Percentiles rank a stretch among this genome's conserved stretches.
phyloP scores from a whole-genome alignment of 2,888 invertebrate species.

The Blastobasis lacticolella region DNA sequence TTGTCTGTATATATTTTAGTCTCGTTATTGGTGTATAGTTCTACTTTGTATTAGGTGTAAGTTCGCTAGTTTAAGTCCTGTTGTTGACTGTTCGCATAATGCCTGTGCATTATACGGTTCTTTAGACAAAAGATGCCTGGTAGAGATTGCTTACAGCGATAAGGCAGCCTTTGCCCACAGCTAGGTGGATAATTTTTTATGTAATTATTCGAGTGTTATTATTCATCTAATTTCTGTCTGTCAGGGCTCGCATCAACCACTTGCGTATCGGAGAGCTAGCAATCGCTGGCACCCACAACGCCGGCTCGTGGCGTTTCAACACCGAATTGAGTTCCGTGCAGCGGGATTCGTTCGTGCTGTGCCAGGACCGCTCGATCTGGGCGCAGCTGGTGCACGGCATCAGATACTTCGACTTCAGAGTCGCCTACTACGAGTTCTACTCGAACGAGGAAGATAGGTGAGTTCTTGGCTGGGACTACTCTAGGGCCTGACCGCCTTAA shows the following conservation, averaged over 20 bases:
- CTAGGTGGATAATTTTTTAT: too few species aligned
- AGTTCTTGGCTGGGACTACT: conserved; percentile 70
- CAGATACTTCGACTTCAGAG: conserved; percentile 85
- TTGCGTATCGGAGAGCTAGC: conserved; percentile 63
- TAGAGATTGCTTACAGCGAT: too few species aligned
- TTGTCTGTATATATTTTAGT: too few species aligned
- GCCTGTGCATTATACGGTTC: too few species aligned
- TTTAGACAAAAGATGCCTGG: too few species aligned
- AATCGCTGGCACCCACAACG: conserved; percentile 70
- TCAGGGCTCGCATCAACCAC: conserved; percentile 48
- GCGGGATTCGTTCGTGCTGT: conserved; percentile 58
- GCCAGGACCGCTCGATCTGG: conserved; percentile 87
- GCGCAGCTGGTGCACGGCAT: conserved; percentile 89
- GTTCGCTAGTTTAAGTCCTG: too few species aligned
- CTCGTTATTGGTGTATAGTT: too few species aligned
- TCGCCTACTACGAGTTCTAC: conserved; percentile 78
- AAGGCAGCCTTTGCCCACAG: too few species aligned
- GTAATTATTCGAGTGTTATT: too few species aligned
- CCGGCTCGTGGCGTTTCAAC: conserved; percentile 70
- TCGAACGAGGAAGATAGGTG: conserved; percentile 52
- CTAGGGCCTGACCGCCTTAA: too few species aligned
- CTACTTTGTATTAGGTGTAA: too few species aligned
- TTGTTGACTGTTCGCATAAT: too few species aligned
- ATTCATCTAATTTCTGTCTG: conserved; percentile 8
- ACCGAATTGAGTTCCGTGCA: conserved; percentile 55